phyloP scores from a whole-genome alignment of 2,888 invertebrate species.

The Drosophila picticornis region DNA sequence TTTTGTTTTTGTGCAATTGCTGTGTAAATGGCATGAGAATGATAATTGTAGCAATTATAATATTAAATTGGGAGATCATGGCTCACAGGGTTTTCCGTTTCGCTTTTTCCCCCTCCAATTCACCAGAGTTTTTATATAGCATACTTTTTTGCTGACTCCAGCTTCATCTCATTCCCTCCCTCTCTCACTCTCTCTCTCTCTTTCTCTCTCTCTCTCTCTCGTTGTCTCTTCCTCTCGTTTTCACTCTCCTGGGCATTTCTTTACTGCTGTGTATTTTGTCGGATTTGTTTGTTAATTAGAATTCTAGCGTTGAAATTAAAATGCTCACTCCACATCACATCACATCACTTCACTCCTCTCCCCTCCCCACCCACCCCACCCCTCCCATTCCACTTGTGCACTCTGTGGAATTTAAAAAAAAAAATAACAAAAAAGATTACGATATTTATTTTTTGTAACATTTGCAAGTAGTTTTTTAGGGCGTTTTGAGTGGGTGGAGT shows the following conservation, averaged over 20 bases:
- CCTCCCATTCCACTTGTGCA: background rate
- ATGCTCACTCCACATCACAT: conserved; percentile 52
- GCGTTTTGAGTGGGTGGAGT: conserved; percentile 49
- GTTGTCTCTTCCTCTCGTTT: conserved; percentile 25
- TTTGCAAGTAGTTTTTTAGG: conserved; percentile 43
- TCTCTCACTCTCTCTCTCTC: conserved; percentile 2
- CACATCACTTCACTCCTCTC: background rate
- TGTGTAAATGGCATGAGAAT: conserved; percentile 83
- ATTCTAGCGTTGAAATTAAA: conserved; percentile 84
- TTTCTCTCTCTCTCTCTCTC: conserved; percentile 5
- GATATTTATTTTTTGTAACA: conserved; percentile 6
- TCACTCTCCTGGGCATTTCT: conserved; percentile 43
- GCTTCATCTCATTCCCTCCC: conserved; percentile 14
- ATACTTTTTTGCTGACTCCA: conserved; percentile 64
- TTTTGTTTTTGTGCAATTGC: conserved; percentile 76
- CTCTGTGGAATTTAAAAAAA: conserved; percentile 12
- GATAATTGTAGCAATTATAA: conserved; percentile 85
- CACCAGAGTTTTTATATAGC: conserved; percentile 56
- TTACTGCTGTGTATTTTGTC: conserved; percentile 72
- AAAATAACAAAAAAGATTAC: background rate
- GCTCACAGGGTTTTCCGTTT: conserved; percentile 78
- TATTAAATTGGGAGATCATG: conserved; percentile 85
- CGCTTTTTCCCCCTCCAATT: conserved; percentile 3
- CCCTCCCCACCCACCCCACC: fast-evolving
- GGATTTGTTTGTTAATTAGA: conserved; percentile 85